phyloP scores from a whole-genome alignment of 1,140 invertebrate species.

The Lordiphosa collinella region DNA sequence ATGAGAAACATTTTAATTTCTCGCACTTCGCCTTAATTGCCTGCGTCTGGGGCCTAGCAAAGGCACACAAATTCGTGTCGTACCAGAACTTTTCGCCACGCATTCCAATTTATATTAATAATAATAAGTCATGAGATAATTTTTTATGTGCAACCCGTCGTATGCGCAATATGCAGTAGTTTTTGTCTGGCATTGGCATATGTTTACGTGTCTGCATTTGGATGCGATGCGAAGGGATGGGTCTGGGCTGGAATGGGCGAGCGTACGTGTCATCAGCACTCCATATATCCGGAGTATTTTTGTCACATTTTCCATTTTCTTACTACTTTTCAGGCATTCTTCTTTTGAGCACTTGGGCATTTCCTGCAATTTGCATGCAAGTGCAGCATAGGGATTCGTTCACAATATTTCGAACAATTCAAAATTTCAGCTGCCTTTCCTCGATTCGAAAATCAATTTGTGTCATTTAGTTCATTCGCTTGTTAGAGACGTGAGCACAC shows the following conservation, averaged over 20 bases:
- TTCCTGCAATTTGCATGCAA: too few species aligned
- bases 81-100: constrained; percentile 11
- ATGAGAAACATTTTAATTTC: too few species aligned
- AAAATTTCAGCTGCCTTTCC: constrained; percentile 1
- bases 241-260: constrained; percentile 11
- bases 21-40: too few species aligned
- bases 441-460: not conserved
- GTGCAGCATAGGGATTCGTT: too few species aligned
- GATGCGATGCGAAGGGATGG: constrained; percentile 10
- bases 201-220: constrained; percentile 13
- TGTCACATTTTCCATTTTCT: constrained; percentile 36
- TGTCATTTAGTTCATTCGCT: too few species aligned
- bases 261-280: not conserved
- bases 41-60: too few species aligned
- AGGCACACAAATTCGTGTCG: not conserved
- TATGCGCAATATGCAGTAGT: constrained; percentile 27
- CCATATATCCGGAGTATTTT: constrained; percentile 1
- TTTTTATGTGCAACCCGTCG: constrained; percentile 32
- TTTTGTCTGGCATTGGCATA: constrained; percentile 1
- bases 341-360: not conserved
- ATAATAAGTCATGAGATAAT: constrained; percentile 34
- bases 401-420: too few species aligned
- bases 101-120: constrained; percentile 33
- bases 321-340: constrained; percentile 17
- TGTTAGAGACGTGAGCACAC: constrained; percentile 39